Conservation (phyloP, 2,113 vertebrate genomes). For the Melanerpes formicivorus region DNA sequence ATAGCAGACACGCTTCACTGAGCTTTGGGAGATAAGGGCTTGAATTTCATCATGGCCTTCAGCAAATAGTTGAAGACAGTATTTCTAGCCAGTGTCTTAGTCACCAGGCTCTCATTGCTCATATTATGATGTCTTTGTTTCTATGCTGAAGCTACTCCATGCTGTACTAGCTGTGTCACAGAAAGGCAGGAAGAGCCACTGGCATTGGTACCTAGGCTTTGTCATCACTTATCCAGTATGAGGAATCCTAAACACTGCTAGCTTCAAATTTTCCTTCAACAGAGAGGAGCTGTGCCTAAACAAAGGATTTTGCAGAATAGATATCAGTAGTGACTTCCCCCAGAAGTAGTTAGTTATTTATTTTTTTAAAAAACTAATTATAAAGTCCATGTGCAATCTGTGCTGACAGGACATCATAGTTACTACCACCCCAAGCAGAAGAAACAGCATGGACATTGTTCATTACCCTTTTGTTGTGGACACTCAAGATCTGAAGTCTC, state of each 20-base stretch:
- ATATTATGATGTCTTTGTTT: neutral
- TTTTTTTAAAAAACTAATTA: neutral
- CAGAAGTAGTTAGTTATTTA: neutral
- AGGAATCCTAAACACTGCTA: neutral
- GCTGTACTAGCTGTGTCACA: neutral
- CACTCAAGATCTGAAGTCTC: neutral
- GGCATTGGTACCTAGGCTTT: neutral
- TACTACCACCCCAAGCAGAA: neutral
- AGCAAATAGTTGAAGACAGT: slow-evolving; percentile 19
- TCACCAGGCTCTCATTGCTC: neutral
- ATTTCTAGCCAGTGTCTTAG: neutral
- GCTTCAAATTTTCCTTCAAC: neutral
- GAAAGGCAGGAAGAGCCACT: neutral
- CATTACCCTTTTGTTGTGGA: neutral
- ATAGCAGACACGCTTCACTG: neutral
- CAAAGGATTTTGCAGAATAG: neutral
- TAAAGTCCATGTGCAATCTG: neutral
- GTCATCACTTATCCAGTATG: slow-evolving; percentile 14
- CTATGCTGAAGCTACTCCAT: neutral
- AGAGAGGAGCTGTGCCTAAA: neutral
- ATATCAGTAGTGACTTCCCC: neutral
- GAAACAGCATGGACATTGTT: neutral
- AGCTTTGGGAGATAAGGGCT: slow-evolving; percentile 11
- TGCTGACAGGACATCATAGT: neutral
- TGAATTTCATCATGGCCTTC: slow-evolving; percentile 23